Base-by-base conservation (phyloP, 1,140 invertebrate species). In the Dufourea novaeangliae region DNA sequence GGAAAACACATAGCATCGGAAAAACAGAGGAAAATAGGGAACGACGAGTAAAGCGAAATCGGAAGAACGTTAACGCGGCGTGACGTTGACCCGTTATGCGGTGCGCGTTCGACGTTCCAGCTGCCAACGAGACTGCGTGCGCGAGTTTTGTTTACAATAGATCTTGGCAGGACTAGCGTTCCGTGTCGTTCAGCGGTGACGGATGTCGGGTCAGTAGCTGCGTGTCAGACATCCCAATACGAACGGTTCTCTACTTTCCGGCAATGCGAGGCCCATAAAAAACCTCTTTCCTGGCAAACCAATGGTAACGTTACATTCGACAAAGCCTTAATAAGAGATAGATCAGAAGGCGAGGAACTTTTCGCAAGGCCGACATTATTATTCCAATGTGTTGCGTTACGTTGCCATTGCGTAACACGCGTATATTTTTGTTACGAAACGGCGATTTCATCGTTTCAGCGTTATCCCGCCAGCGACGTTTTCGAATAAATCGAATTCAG, bases 41-140 rank as follows among this genome's bases (percentile, higher is more conserved):
- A 82, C 57, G 54, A 44, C 44, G 72, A 63, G 29, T 22, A 32
- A n/a, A 64, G 29, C 61, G 34, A 78, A 83, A 79, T 72, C 57
- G 77, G 72, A 69, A 72, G 78, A 75, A 85, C 70, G 84, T 79
- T 86, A 86, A 86, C 81, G 68, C 72, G 74, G 54, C 85, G 81
- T 86, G 81, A 86, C 85, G 85, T 76, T 81, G 75, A 66, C 71
- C 85, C 85, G 85, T 86, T 86, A 86, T 66, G 44, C 72, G 76
- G 57, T 74, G 70, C 39, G 59, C 44, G 54, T 22, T 67, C 66
- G 41, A 69, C 70, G 74, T 37, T 27, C 34, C 27, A 50, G 78
- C 73, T 59, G 54, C 71, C 63, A 68, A 46, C 72, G 63, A 52
- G 57, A 62, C 12, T 54, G 39, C 63, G 64, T 61, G 57, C 75